Conservation (phyloP, 2,797 vertebrate genomes). For the Acanthurus leucopareius region DNA sequence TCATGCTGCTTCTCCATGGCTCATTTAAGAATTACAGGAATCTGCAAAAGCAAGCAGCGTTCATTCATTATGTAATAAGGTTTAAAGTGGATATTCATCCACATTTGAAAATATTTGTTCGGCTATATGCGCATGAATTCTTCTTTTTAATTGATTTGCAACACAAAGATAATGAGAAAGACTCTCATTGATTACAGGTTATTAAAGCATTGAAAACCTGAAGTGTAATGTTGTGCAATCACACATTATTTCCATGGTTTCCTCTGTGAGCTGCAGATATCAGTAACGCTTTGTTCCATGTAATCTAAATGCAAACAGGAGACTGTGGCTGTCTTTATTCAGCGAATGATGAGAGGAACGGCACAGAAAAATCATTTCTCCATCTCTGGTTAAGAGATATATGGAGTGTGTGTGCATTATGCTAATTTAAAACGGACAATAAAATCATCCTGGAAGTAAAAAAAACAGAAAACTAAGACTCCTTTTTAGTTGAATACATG, state of each 20-base stretch:
- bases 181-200: neutral
- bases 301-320: neutral
- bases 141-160: neutral
- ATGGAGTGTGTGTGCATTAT: no score
- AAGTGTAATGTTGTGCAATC: slow-evolving; percentile 4
- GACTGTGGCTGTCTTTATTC: neutral
- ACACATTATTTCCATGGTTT: neutral
- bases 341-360: neutral
- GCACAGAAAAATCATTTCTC: no score
- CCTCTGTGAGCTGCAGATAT: neutral
- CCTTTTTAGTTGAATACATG: no score
- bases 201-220: neutral
- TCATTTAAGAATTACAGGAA: slow-evolving; percentile 2
- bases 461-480: neutral
- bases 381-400: neutral
- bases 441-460: neutral
- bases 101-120: neutral
- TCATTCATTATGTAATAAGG: neutral
- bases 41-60: neutral
- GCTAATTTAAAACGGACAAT: neutral
- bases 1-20: slow-evolving; percentile 11
- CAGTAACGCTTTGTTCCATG: neutral
- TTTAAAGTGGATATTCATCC: neutral
- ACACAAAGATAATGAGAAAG: neutral
- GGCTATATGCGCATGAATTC: neutral